Base-by-base conservation (phyloP, 2,888 invertebrate species). In the Eupithecia centaureata region DNA sequence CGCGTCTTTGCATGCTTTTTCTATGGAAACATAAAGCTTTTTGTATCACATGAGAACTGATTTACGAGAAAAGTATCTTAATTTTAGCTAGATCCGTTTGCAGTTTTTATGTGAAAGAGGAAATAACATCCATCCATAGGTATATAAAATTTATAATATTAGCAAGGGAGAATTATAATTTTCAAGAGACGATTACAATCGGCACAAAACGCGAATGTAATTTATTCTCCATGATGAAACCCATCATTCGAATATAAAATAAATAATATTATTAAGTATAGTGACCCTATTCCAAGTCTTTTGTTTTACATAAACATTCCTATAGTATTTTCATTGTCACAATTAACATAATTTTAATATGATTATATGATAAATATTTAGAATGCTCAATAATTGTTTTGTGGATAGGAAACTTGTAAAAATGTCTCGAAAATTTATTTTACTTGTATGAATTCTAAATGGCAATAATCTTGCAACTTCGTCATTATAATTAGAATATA, bases 281-380 rank as follows among this genome's bases (percentile, higher is more conserved):
- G 10, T 18, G 10, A 42, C 52, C 60, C 64, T 67, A 63, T 54
- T 62, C 61, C 60, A 32, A 38, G 63, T 32, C 18, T 52, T 25
- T 27, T 66, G 30, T 60, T 60, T 56, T 58, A 18, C 51, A 47
- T 62, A 54, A 35, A 71, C 71, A 73, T 73, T 73, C 71, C 71
- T 51, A 18, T 13, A 67, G 69, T 67, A 71, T 71, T 65, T 60
- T 60, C 28, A 57, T 59, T 18, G 70, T 72, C 72, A 70, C 73
- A 72, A 73, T 63, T 35, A 33, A 30, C 12, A 38, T 33, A 52
- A 52, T 33, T 52, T 3, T 33, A 52, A 51, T 25, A 15, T 25
- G 25, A 22, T 63, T 33, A 12, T 18, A n/a, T 18, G 3, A 30
- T 30, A 5, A 27, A 22, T 47, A 56, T 56, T n/a, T 28, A n/a